Evolutionary conservation across 2,888 invertebrate species (phyloP).

Genomic region (Pseudeuparius sepicola): DNA sequence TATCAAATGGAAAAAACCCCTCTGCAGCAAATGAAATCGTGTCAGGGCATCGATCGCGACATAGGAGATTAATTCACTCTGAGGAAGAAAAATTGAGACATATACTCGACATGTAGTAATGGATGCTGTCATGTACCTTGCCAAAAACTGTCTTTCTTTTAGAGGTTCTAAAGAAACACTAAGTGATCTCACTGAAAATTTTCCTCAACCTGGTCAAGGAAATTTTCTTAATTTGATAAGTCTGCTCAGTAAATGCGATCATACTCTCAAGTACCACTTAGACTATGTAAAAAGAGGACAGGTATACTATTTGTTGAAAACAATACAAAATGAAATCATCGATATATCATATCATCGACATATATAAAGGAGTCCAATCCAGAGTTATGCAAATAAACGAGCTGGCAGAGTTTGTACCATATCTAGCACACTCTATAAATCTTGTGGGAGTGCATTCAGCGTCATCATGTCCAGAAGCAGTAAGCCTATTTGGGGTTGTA

Average conservation of each 20-base stretch:
- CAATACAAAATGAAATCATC: no score
- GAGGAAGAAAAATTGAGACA: constrained; percentile 2
- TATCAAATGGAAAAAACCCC: not conserved
- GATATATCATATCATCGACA: no score
- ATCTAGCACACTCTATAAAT: constrained; percentile 14
- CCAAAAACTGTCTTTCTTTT: constrained; percentile 5
- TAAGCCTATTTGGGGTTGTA: constrained; percentile 10
- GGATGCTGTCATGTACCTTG: constrained; percentile 3
- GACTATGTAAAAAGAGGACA: constrained; percentile 1
- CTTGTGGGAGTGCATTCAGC: constrained; percentile 11
- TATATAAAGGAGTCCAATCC: constrained; percentile 29
- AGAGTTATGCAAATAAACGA: constrained; percentile 27
- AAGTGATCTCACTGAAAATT: not conserved
- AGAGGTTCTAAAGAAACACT: not conserved
- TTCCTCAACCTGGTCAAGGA: not conserved
- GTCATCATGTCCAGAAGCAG: constrained; percentile 10
- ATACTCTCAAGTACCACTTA: not conserved
- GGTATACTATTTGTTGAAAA: no score
- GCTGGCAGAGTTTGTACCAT: constrained; percentile 29
- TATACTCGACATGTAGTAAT: constrained; percentile 4
- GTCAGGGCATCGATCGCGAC: no score
- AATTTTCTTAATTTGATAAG: constrained; percentile 5
- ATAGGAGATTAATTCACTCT: no score
- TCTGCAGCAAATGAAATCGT: constrained; percentile 3
- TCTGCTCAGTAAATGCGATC: no score